A percentile compares a stretch with the other conserved stretches of the same genome.
phyloP scores from a whole-genome alignment of 1,140 invertebrate genomes.

The Sitophilus oryzae region DNA sequence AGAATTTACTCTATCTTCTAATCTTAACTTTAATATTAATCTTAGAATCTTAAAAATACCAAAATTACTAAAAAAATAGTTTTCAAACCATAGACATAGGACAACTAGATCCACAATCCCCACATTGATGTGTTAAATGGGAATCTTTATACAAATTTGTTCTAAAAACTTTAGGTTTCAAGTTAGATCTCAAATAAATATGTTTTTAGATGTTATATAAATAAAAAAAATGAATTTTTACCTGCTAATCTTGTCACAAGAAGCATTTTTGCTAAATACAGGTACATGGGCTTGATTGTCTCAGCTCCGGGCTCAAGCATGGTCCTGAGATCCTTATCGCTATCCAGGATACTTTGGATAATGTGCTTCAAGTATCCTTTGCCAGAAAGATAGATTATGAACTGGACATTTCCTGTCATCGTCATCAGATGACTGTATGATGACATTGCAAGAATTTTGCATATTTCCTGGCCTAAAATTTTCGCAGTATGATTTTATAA shows the following conservation, averaged over 20 bases:
- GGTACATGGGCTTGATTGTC: slow-evolving; percentile 69
- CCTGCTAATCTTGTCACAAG: slow-evolving; percentile 70
- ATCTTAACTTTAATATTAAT: too few species aligned
- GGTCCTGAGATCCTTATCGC: slow-evolving; percentile 63
- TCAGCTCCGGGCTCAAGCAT: slow-evolving; percentile 64
- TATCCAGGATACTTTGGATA: slow-evolving; percentile 70
- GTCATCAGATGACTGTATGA: slow-evolving; percentile 74
- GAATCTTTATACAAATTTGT: too few species aligned
- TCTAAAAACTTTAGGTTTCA: too few species aligned
- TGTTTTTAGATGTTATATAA: too few species aligned
- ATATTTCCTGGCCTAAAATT: slow-evolving; percentile 66
- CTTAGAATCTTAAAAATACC: too few species aligned
- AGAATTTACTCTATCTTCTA: too few species aligned
- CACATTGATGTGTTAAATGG: too few species aligned
- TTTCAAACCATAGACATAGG: too few species aligned
- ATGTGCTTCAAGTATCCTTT: slow-evolving; percentile 80
- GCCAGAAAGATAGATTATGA: slow-evolving; percentile 67
- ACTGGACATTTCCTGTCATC: slow-evolving; percentile 65
- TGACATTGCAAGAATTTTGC: slow-evolving; percentile 79
- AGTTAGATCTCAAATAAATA: too few species aligned
- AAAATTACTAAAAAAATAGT: too few species aligned
- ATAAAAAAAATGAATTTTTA: too few species aligned
- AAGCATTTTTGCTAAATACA: slow-evolving; percentile 85
- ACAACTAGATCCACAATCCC: too few species aligned
- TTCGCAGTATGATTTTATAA: neutral